phyloP scores from a whole-genome alignment of 1,140 invertebrate genomes.

The Magallana angulata region DNA sequence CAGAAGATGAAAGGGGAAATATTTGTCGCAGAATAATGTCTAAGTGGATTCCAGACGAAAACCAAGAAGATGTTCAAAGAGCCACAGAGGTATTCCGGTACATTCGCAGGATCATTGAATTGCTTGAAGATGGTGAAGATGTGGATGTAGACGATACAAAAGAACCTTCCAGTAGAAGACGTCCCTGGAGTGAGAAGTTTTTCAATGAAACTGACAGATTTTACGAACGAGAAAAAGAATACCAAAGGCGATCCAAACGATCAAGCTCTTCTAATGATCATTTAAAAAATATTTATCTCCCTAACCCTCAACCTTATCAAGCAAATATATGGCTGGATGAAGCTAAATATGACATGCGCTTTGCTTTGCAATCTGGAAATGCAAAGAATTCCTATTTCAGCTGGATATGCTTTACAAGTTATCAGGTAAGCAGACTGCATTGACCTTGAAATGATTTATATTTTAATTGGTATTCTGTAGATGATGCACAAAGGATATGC shows the following conservation, averaged over 20 bases:
- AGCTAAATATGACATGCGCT: slow-evolving; percentile 60
- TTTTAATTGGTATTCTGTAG: too few species aligned
- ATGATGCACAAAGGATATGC: too few species aligned
- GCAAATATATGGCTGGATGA: slow-evolving; percentile 66
- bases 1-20: slow-evolving; percentile 65
- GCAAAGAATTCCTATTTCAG: slow-evolving; percentile 49
- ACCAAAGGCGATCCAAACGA: too few species aligned
- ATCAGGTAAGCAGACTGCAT: slow-evolving; percentile 47
- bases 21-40: slow-evolving; percentile 71
- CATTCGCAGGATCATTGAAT: slow-evolving; percentile 55
- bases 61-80: slow-evolving; percentile 67
- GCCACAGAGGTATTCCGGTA: slow-evolving; percentile 68
- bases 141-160: slow-evolving; percentile 19
- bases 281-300: background rate
- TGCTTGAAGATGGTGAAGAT: slow-evolving; percentile 56
- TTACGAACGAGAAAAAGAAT: background rate
- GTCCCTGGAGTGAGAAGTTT: background rate
- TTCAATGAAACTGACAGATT: slow-evolving; percentile 10
- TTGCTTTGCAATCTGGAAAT: slow-evolving; percentile 51
- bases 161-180: background rate
- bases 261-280: too few species aligned
- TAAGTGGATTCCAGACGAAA: slow-evolving; percentile 78
- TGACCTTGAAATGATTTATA: too few species aligned
- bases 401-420: slow-evolving; percentile 64
- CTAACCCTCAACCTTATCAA: slow-evolving; percentile 51